Evolutionary conservation across 2,113 vertebrate genomes (phyloP).

Genomic region (Chaetorhynchus papuensis): DNA sequence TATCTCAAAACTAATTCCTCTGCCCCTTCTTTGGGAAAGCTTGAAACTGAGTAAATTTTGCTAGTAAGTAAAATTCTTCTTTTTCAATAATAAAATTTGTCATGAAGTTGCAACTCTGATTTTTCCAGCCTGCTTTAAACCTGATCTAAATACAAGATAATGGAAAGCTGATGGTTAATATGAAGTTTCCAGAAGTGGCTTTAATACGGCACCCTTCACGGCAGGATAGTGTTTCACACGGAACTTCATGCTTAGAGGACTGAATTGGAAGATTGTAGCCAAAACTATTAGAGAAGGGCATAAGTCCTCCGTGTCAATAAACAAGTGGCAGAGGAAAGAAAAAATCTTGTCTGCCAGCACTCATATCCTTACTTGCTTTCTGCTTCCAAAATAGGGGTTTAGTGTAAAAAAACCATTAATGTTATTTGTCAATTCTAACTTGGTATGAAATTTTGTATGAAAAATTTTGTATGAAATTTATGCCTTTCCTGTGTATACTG

Average conservation of each 20-base stretch:
- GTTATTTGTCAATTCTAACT: background rate
- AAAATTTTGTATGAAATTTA: too few species aligned
- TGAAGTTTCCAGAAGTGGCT: background rate
- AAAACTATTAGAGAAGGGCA: background rate
- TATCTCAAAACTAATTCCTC: background rate
- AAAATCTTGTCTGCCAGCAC: background rate
- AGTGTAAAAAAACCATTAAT: background rate
- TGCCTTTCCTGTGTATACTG: background rate
- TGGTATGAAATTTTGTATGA: background rate
- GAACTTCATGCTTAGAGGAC: background rate
- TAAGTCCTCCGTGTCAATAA: background rate
- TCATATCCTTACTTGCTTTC: background rate
- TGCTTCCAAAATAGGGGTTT: background rate
- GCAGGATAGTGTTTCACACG: background rate
- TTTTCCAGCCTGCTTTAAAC: background rate
- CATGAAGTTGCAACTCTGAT: background rate
- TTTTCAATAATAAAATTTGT: background rate
- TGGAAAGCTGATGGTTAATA: background rate
- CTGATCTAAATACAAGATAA: background rate
- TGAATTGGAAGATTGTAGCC: background rate
- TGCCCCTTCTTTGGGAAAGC: background rate
- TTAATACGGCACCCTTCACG: background rate
- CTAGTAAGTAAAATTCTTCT: background rate
- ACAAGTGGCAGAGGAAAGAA: background rate
- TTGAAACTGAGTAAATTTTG: background rate